Conservation (phyloP, 2,797 vertebrate species). For the Brotula barbata region DNA sequence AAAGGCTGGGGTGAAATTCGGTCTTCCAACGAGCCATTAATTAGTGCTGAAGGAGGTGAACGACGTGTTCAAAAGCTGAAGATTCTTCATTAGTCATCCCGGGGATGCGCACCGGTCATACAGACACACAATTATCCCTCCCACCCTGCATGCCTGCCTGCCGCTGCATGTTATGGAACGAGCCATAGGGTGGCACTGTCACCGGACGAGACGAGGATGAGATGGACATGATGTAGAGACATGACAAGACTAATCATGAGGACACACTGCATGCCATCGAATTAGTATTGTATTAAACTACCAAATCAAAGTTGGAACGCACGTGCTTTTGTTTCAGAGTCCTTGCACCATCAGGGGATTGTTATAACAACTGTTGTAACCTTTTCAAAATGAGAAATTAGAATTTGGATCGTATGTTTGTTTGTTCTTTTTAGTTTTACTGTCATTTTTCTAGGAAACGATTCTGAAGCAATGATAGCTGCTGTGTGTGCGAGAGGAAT, state of each 20-base stretch:
- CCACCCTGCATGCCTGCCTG: constrained; percentile 28
- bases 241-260: constrained; percentile 41
- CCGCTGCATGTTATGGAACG: constrained; percentile 3
- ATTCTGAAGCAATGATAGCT: neutral
- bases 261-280: constrained; percentile 74
- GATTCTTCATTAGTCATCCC: constrained; percentile 78
- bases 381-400: constrained; percentile 74
- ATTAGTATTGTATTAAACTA: constrained; percentile 81
- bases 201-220: constrained; percentile 13
- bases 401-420: constrained; percentile 44
- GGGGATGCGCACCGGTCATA: constrained; percentile 53
- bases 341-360: constrained; percentile 78
- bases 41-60: constrained; percentile 79
- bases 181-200: constrained; percentile 26
- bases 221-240: constrained; percentile 24
- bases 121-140: constrained; percentile 64
- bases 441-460: constrained; percentile 22
- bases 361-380: constrained; percentile 76
- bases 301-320: constrained; percentile 78
- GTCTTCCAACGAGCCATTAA: constrained; percentile 76
- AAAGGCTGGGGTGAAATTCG: constrained; percentile 62
- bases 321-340: constrained; percentile 76
- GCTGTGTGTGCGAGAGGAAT: constrained; percentile 24
- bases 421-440: constrained; percentile 32
- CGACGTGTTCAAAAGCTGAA: constrained; percentile 72